Evolutionary conservation across 2,888 invertebrate genomes (phyloP).

Genomic region (Lasioglossum pauxillum): DNA sequence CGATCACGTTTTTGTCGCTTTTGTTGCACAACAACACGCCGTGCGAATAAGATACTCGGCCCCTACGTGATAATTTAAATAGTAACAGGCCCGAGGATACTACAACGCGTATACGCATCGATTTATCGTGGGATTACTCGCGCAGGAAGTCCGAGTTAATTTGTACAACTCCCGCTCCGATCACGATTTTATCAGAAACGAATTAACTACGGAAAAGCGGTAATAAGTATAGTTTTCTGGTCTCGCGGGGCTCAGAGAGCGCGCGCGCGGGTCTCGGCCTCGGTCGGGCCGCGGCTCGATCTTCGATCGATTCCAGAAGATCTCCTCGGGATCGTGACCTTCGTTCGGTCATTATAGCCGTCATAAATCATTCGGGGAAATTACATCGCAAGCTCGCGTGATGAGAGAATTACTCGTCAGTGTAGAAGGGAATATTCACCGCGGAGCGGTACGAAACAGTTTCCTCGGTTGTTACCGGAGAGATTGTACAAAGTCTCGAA

Average conservation of each 20-base stretch:
- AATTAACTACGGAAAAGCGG: conserved; percentile 40
- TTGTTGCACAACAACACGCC: neutral
- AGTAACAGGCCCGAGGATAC: neutral
- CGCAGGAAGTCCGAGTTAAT: conserved; percentile 18
- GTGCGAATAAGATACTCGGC: neutral
- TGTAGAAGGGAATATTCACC: conserved; percentile 66
- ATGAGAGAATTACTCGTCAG: conserved; percentile 77
- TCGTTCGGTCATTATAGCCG: conserved; percentile 75
- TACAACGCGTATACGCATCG: neutral
- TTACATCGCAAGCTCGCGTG: conserved; percentile 76
- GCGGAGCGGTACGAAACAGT: conserved; percentile 58
- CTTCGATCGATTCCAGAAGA: conserved; percentile 72
- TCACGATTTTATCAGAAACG: conserved; percentile 46
- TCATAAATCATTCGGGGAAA: conserved; percentile 78
- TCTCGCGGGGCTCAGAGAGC: conserved; percentile 32
- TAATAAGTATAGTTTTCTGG: conserved; percentile 52
- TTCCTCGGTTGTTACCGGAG: conserved; percentile 37
- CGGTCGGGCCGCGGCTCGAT: conserved; percentile 41
- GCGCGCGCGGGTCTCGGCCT: conserved; percentile 16
- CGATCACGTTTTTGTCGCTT: neutral
- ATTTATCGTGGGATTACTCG: conserved; percentile 4
- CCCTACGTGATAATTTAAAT: neutral
- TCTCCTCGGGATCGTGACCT: conserved; percentile 76
- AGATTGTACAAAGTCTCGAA: conserved; percentile 42
- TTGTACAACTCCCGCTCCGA: conserved; percentile 16